Evolutionary conservation across 2,888 invertebrate genomes (phyloP).

Genomic region (Cheilosia grossa): DNA sequence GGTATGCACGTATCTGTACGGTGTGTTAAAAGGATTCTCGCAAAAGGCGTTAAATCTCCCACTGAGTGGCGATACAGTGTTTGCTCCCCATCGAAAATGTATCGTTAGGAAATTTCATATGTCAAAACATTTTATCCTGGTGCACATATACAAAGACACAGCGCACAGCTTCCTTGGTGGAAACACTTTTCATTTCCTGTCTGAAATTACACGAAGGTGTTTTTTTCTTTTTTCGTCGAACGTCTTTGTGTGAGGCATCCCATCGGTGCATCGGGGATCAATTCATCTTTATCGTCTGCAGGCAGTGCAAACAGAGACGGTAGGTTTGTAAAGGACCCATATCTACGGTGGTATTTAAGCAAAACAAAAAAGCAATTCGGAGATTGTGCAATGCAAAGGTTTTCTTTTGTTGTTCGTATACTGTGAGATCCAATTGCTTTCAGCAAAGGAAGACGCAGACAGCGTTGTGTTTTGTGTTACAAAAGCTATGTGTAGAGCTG

Average conservation of each 20-base stretch:
- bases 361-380: constrained; percentile 17
- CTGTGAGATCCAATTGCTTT: constrained; percentile 35
- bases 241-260: neutral
- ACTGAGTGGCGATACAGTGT: constrained; percentile 35
- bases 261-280: constrained; percentile 52
- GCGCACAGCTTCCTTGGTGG: constrained; percentile 51
- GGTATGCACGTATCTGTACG: neutral
- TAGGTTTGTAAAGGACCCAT: neutral
- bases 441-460: constrained; percentile 5
- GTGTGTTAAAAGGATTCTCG: constrained; percentile 32
- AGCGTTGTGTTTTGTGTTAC: constrained; percentile 23
- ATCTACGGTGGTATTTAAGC: constrained; percentile 15
- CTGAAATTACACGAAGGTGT: constrained; percentile 63
- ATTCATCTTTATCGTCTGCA: constrained; percentile 69
- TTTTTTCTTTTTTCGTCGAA: constrained; percentile 10
- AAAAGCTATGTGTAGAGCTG: constrained; percentile 12
- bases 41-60: constrained; percentile 39
- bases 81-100: constrained; percentile 49
- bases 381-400: constrained; percentile 33
- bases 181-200: constrained; percentile 74
- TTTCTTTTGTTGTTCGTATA: constrained; percentile 27
- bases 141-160: neutral
- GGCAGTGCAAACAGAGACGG: constrained; percentile 7
- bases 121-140: constrained; percentile 68
- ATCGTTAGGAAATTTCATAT: constrained; percentile 71